Percentiles rank a stretch among this genome's conserved stretches.
Conservation (phyloP, 2,888 invertebrate genomes). For the Ditylenchus weischeri region DNA sequence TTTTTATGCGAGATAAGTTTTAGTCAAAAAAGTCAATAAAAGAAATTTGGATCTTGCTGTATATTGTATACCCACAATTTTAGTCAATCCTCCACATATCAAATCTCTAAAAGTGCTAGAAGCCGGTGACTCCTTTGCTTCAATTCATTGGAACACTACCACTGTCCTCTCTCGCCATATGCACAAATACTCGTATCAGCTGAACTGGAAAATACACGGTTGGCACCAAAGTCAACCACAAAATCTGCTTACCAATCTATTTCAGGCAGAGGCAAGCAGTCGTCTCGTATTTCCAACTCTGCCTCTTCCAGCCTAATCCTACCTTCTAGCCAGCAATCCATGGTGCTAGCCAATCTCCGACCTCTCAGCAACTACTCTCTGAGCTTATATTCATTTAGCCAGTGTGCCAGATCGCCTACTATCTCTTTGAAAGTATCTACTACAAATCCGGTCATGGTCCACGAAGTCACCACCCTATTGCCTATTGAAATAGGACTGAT, state of each 20-base stretch:
- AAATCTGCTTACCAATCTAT: no score
- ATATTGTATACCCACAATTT: no score
- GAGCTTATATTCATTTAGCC: conserved; percentile 7
- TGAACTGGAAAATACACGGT: conserved; percentile 7
- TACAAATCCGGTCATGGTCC: conserved; percentile 17
- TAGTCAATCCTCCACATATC: conserved; percentile 5
- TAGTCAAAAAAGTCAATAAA: no score
- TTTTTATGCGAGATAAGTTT: no score
- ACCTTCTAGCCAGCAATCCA: not conserved
- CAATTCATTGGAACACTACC: not conserved
- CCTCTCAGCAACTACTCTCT: conserved; percentile 4
- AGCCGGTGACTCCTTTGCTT: not conserved
- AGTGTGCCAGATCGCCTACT: conserved; percentile 1
- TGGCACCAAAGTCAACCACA: not conserved
- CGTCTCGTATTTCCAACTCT: no score
- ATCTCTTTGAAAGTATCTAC: conserved; percentile 14
- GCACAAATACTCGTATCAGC: conserved; percentile 5
- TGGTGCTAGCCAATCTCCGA: not conserved
- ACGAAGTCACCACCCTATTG: conserved; percentile 4
- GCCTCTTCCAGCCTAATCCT: not conserved
- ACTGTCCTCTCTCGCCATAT: no score
- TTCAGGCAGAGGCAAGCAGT: no score
- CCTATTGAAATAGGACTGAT: conserved; percentile 26
- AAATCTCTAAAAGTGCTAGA: conserved; percentile 3
- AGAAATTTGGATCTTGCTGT: no score